These are phyloP conservation scores for Euura saliciscinereae DNA, from an alignment of 1,140 invertebrate genomes.

Conservation along the genomic window DNA sequence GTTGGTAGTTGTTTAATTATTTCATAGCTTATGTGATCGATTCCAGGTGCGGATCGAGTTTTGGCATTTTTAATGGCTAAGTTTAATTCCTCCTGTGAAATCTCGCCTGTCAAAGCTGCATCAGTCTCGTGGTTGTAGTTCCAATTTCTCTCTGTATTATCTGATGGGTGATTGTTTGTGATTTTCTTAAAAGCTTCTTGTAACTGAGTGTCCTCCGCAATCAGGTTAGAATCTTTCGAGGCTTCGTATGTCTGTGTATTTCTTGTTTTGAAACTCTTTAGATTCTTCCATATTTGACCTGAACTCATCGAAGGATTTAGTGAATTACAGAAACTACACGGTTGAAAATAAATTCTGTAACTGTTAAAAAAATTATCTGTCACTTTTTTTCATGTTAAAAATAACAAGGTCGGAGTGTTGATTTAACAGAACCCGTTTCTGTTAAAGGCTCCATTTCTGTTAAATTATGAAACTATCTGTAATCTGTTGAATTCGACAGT, in stretches of 20 bases:
- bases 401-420: too few relatives aligned
- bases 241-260: background rate
- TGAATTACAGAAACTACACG: background rate
- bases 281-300: background rate
- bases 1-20: background rate
- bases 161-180: background rate
- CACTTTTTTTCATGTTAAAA: too few relatives aligned
- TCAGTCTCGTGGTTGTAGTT: background rate
- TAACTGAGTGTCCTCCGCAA: background rate
- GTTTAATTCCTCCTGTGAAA: background rate
- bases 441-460: too few relatives aligned
- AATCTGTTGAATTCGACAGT: too few relatives aligned
- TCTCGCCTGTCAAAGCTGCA: background rate
- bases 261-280: background rate
- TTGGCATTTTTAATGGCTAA: background rate
- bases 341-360: too few relatives aligned
- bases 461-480: too few relatives aligned
- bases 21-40: background rate
- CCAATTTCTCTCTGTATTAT: background rate
- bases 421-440: too few relatives aligned
- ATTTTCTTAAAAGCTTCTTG: background rate
- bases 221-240: background rate
- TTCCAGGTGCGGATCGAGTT: background rate
- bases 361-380: too few relatives aligned
- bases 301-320: background rate